Evolutionary conservation across 2,888 invertebrate species (phyloP), one percentile per base, ranked within the genome.

Genomic region (Aethes cnicana): DNA sequence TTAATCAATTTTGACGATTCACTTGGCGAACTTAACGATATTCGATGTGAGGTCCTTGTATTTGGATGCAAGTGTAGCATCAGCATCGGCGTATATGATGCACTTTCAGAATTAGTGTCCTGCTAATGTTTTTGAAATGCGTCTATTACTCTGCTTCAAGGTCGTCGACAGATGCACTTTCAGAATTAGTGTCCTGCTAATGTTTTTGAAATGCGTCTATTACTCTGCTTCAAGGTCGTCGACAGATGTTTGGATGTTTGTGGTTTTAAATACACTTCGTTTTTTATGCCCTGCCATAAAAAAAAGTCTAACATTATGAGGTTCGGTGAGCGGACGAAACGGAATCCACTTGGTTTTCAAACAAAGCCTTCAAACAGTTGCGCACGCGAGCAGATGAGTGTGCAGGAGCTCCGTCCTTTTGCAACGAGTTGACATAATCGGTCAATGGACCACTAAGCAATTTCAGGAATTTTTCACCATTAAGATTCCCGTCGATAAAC

Each of bases 401-500:
- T 25, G 44, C 33, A 1, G 33, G 44, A 25, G 44, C 33, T 16
- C 52, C 52, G 28, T 50, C 50, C 20, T 49, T 1, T 26, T 55
- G 52, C 16, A 55, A 33, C 30, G 18, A 33, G 17, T 56, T 46
- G 28, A 33, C 14, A 7, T 42, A 47, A 9, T 48, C 35, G 8
- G 35, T 9, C 6, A 52, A 21, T 8, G 47, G 32, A 8, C 52
- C 52, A 11, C 12, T 9, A 2, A 55, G 36, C 1, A 47, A 20
- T 36, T 48, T 7, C 18, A 55, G 32, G 18, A 55, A 43, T 32
- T 39, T 55, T 5, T 6, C 14, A 8, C 23, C 44, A 30, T 33
- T 53, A 9, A 57, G 47, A 23, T 37, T 54, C 12, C 55, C 56
- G 7, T 50, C 53, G 43, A 57, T 58, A 32, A 58, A 42, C 18